Percentiles rank a stretch among this genome's conserved stretches.
Evolutionary conservation across 2,888 invertebrate species (phyloP).

Genomic region (Teleogryllus oceanicus): DNA sequence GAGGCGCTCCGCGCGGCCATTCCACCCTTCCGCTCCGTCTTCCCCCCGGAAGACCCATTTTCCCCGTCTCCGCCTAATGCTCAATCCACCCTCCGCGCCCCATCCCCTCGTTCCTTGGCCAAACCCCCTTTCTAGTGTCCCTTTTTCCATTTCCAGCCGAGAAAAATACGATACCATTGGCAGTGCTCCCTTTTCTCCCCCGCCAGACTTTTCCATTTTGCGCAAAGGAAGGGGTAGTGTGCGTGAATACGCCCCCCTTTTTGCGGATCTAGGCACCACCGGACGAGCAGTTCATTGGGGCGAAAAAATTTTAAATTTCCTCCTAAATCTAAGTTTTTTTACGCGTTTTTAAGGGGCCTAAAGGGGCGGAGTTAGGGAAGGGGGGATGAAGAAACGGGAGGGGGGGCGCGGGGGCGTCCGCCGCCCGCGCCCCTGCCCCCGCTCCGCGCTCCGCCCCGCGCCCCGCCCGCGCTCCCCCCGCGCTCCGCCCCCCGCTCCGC

Average conservation of each 20-base stretch:
- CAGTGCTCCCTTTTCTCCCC: not conserved
- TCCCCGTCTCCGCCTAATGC: not conserved
- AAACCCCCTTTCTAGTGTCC: not conserved
- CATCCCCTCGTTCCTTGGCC: not conserved
- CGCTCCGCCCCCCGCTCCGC: too few relatives aligned
- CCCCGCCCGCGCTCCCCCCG: too few relatives aligned
- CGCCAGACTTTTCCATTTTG: not conserved
- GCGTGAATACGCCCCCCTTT: not conserved
- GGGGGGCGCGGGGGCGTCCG: too few relatives aligned
- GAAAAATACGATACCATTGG: not conserved
- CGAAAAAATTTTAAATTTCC: not conserved
- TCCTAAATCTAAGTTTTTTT: constrained; percentile 2
- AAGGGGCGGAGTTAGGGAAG: too few relatives aligned
- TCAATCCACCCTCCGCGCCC: not conserved
- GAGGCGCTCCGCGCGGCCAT: too few relatives aligned
- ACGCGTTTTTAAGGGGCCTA: not conserved
- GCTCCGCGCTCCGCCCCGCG: too few relatives aligned
- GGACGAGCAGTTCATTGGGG: not conserved
- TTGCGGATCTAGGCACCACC: not conserved
- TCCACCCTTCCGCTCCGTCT: not conserved
- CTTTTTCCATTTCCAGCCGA: not conserved
- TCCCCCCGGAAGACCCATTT: not conserved
- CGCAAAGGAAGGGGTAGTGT: not conserved
- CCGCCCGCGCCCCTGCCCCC: too few relatives aligned
- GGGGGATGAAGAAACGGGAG: too few relatives aligned